phyloP scores from a whole-genome alignment of 2,797 vertebrate genomes.

The Lutjanus campechanus region DNA sequence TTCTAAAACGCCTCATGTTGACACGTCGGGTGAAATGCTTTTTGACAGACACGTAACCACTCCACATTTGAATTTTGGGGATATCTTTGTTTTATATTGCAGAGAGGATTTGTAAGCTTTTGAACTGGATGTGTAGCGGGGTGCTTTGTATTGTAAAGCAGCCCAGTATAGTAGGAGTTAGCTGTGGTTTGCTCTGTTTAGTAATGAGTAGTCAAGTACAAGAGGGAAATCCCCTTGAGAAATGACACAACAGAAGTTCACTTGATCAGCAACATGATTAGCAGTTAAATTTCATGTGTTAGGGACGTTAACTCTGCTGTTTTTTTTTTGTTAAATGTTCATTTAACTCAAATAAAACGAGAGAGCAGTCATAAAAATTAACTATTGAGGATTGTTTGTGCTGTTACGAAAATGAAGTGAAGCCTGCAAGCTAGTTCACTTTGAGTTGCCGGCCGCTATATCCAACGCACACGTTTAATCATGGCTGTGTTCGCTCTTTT shows the following conservation, averaged over 20 bases:
- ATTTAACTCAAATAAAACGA: conserved; percentile 62
- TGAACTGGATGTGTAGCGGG: conserved; percentile 10
- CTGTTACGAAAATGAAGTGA: not conserved
- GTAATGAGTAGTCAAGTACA: conserved; percentile 8
- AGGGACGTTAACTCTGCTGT: conserved; percentile 22
- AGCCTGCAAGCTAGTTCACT: not conserved
- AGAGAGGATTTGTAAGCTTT: conserved; percentile 6
- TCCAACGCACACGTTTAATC: conserved; percentile 1
- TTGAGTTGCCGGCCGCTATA: not conserved
- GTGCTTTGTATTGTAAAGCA: conserved; percentile 27
- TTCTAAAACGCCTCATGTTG: conserved; percentile 1
- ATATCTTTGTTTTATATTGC: not conserved
- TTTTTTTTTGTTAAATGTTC: conserved; percentile 51
- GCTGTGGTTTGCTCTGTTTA: conserved; percentile 25
- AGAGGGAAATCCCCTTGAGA: conserved; percentile 22
- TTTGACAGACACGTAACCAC: conserved; percentile 6
- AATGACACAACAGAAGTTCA: not conserved
- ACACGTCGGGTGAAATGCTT: not conserved
- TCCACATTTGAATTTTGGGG: not conserved
- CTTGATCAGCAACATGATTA: not conserved
- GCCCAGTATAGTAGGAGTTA: not conserved
- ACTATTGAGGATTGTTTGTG: conserved; percentile 42
- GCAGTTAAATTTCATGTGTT: conserved; percentile 23
- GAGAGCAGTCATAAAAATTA: conserved; percentile 22
- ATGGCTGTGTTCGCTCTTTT: not conserved